Percentiles rank a stretch among this genome's conserved stretches.
Conservation (phyloP, 64 coral and sea anemone genomes). For the Cladopsammia gracilis region DNA sequence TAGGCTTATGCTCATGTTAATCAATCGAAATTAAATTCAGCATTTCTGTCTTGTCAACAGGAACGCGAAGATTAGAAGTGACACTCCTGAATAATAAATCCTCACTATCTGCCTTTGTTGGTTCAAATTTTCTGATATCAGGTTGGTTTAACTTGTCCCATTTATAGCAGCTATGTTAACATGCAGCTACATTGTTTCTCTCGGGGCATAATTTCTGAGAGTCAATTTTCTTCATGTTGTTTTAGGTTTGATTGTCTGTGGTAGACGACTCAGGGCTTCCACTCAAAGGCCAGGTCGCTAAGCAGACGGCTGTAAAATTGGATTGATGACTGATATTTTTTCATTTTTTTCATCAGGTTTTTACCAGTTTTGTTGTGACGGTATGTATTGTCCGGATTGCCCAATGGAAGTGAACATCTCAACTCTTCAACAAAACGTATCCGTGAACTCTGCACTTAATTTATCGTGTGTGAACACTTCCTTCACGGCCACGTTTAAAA, state of each 20-base stretch:
- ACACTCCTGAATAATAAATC: not conserved
- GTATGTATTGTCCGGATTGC: constrained; percentile 59
- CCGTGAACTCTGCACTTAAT: constrained; percentile 12
- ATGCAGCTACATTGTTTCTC: too few relatives aligned
- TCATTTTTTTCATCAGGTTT: not conserved
- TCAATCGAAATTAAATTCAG: too few relatives aligned
- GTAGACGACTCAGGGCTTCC: too few relatives aligned
- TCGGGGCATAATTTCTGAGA: too few relatives aligned
- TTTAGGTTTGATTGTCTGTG: too few relatives aligned
- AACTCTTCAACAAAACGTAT: not conserved
- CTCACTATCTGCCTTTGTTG: not conserved
- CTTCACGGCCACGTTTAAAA: constrained; percentile 34
- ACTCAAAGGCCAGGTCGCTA: too few relatives aligned
- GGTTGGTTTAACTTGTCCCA: not conserved
- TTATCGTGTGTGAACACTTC: constrained; percentile 41
- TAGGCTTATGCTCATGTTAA: too few relatives aligned
- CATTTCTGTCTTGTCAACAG: not conserved
- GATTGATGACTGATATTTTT: not conserved
- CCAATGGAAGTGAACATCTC: constrained; percentile 45
- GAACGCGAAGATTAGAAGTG: not conserved
- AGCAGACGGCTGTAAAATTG: too few relatives aligned
- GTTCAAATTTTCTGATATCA: not conserved
- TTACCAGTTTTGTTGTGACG: constrained; percentile 65
- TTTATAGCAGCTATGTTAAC: too few relatives aligned
- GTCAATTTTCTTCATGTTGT: too few relatives aligned